Evolutionary conservation across 2,113 vertebrate species (phyloP), one percentile per base, ranked within the genome.

Genomic region (Macrotus californicus): DNA sequence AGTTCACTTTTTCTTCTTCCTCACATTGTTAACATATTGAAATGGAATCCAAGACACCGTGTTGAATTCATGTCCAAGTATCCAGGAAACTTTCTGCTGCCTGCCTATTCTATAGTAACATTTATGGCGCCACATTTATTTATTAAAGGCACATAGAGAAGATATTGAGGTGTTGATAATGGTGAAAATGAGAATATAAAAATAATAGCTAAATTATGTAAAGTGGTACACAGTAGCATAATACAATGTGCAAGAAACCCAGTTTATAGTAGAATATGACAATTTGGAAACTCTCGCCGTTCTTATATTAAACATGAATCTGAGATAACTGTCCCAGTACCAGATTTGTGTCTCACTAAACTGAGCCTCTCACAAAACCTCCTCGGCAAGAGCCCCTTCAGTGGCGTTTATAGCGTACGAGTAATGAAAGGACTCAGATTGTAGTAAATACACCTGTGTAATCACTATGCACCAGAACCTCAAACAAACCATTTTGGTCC

Each of bases 341-440:
- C 22, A 91, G 67, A 94, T 82, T 89, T 82, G 73, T 66, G 89
- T 16, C 73, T 92, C 41, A 39, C 18, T 70, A 80, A 84, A 91
- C 11, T 22, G 41, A 96, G 43, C 5, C 73, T 83, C 64, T 84
- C 89, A 91, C 15, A 48, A 83, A 91, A 84, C 31, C 41, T 94
- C 54, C 64, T 77, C 61, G 81, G n/a, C 84, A 86, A 67, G 1
- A 56, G 72, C n/a, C n/a, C 16, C 13, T 91, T 50, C 21, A 39
- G 29, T 75, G 59, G 56, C 12, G 84, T 39, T 72, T 86, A 84
- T 43, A 13, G 41, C 41, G 21, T 15, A 64, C 16, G 34, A 34
- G 19, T 79, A 91, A 92, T 50, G 41, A 87, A 84, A 95, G 96
- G 73, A 79, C 24, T 87, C 19, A n/a, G 24, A 48, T 75, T 61